Evolutionary conservation across 2,113 vertebrate genomes (phyloP).

Genomic region (Pteropus alecto): DNA sequence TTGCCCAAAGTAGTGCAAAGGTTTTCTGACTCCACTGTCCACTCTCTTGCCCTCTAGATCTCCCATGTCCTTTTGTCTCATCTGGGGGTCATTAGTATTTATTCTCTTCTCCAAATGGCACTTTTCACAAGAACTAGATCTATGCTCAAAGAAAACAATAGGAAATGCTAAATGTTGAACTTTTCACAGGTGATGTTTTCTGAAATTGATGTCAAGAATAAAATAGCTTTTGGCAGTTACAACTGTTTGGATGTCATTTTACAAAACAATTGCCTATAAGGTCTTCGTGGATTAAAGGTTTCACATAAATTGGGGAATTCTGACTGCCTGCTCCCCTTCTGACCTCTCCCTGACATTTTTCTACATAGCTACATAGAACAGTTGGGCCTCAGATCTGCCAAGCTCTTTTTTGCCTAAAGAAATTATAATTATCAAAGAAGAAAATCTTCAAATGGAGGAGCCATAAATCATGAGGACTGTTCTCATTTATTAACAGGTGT

Average conservation of each 20-base stretch:
- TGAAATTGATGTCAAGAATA: slow-evolving; percentile 74
- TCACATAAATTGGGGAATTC: slow-evolving; percentile 48
- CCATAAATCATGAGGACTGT: neutral
- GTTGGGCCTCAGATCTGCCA: neutral
- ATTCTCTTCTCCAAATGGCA: slow-evolving; percentile 33
- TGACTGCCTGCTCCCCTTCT: neutral
- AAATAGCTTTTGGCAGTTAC: slow-evolving; percentile 70
- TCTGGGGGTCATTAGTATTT: slow-evolving; percentile 37
- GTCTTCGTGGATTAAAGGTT: slow-evolving; percentile 55
- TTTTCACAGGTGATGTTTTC: slow-evolving; percentile 73
- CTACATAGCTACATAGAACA: neutral
- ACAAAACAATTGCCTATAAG: slow-evolving; percentile 64
- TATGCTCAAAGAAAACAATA: slow-evolving; percentile 34
- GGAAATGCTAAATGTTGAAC: slow-evolving; percentile 74
- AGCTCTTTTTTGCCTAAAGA: neutral
- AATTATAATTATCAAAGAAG: neutral
- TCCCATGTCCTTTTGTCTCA: neutral
- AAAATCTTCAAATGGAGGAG: neutral
- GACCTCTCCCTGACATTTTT: slow-evolving; percentile 26
- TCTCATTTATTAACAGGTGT: slow-evolving; percentile 20
- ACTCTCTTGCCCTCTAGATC: neutral
- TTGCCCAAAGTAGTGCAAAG: neutral
- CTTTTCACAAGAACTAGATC: slow-evolving; percentile 40
- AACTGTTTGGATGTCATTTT: slow-evolving; percentile 71
- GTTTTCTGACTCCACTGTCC: neutral